A percentile compares a stretch with the other conserved stretches of the same genome.
Evolutionary conservation across 30 jellyfish, hydroid and myxozoan species (phyloP).

Genomic region (Mastigias papua): DNA sequence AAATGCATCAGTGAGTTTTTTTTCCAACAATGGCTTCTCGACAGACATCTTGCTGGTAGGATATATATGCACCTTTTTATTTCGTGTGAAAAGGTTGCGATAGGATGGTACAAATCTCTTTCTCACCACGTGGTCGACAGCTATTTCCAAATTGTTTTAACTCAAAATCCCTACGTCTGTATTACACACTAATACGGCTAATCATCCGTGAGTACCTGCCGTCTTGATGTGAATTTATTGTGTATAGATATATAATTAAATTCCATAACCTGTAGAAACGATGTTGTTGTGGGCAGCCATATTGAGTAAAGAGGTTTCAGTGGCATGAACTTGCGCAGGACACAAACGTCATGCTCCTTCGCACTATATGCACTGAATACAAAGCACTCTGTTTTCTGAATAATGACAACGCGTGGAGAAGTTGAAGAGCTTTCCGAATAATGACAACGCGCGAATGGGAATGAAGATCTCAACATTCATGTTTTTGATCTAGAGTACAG

Average conservation of each 20-base stretch:
- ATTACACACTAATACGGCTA: not conserved
- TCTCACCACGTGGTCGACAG: too few species aligned
- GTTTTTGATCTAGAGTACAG: too few species aligned
- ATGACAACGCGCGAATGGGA: too few species aligned
- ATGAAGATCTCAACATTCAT: too few species aligned
- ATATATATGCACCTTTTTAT: too few species aligned
- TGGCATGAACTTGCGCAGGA: too few species aligned
- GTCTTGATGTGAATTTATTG: not conserved
- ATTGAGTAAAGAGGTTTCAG: not conserved
- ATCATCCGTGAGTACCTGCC: not conserved
- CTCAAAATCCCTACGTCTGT: not conserved
- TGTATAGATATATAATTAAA: not conserved
- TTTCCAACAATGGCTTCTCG: slow-evolving; percentile 34
- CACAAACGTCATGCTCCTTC: slow-evolving; percentile 3
- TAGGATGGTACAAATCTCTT: too few species aligned
- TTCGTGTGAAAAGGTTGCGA: too few species aligned
- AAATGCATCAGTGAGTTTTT: slow-evolving; percentile 59
- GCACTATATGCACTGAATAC: not conserved
- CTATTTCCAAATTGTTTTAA: too few species aligned
- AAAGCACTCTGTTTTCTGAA: too few species aligned
- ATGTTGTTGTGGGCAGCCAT: not conserved
- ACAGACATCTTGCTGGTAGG: slow-evolving; percentile 49
- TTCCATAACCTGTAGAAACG: not conserved
- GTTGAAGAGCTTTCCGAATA: too few species aligned
- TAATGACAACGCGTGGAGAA: too few species aligned